Conservation (phyloP, 2,113 vertebrate species). For the Charina bottae region DNA sequence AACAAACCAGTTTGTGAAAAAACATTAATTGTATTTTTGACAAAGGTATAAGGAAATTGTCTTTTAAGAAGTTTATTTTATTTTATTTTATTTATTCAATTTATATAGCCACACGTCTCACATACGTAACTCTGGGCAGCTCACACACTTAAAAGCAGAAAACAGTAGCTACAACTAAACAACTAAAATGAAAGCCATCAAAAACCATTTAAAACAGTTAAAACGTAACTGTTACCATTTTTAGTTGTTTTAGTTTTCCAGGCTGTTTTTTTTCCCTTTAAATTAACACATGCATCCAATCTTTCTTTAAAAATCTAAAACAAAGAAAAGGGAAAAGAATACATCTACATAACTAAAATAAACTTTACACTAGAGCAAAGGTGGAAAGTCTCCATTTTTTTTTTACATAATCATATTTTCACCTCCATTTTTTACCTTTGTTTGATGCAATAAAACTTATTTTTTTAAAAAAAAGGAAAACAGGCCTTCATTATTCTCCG, state of each 20-base stretch:
- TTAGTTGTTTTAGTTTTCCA: neutral
- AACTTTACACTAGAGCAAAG: neutral
- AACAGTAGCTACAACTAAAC: too few relatives aligned
- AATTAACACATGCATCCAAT: neutral
- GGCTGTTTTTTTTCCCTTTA: neutral
- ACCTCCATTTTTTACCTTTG: neutral
- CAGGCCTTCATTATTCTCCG: neutral
- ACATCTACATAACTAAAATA: neutral
- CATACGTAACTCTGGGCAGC: too few relatives aligned
- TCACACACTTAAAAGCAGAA: too few relatives aligned
- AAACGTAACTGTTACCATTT: neutral
- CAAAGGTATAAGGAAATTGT: too few relatives aligned
- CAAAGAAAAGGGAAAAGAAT: neutral
- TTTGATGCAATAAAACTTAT: neutral
- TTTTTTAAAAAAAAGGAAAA: neutral
- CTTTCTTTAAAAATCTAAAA: neutral
- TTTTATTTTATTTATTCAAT: too few relatives aligned
- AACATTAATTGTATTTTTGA: too few relatives aligned
- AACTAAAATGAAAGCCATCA: too few relatives aligned
- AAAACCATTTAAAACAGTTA: neutral
- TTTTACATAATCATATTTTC: neutral
- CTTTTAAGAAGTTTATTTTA: too few relatives aligned
- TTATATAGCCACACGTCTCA: too few relatives aligned
- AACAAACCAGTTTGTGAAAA: too few relatives aligned
- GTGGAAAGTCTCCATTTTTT: neutral